Evolutionary conservation across 2,797 vertebrate genomes (phyloP).

Genomic region (Apogon talboti): DNA sequence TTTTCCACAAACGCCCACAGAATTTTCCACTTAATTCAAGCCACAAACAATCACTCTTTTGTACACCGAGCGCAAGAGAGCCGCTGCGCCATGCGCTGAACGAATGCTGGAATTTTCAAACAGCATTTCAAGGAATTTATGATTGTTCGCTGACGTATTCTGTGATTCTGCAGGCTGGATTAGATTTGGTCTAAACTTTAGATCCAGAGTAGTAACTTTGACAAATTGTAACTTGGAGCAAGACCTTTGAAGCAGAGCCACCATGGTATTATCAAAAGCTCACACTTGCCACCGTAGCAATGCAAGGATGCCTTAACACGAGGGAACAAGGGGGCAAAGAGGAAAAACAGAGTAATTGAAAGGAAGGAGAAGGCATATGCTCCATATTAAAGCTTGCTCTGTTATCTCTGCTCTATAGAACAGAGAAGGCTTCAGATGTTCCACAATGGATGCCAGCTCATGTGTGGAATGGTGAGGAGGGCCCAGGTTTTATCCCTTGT

Average conservation of each 20-base stretch:
- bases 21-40: slow-evolving; percentile 72
- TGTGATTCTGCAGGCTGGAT: slow-evolving; percentile 32
- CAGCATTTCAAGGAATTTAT: slow-evolving; percentile 46
- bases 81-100: slow-evolving; percentile 47
- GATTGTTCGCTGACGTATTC: slow-evolving; percentile 46
- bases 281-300: slow-evolving; percentile 44
- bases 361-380: slow-evolving; percentile 45
- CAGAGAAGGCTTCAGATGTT: slow-evolving; percentile 59
- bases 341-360: slow-evolving; percentile 36
- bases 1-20: slow-evolving; percentile 73
- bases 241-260: slow-evolving; percentile 60
- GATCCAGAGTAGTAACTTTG: slow-evolving; percentile 25
- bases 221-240: slow-evolving; percentile 51
- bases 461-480: slow-evolving; percentile 75
- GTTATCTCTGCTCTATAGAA: slow-evolving; percentile 63
- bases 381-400: slow-evolving; percentile 62
- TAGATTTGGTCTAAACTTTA: slow-evolving; percentile 26
- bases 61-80: slow-evolving; percentile 49
- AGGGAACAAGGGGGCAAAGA: slow-evolving; percentile 18
- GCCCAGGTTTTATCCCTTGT: slow-evolving; percentile 76
- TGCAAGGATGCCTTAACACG: slow-evolving; percentile 41
- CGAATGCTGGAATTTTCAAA: slow-evolving; percentile 54
- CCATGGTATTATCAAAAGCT: slow-evolving; percentile 58
- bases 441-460: slow-evolving; percentile 80
- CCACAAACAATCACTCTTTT: slow-evolving; percentile 72